Percentiles rank a stretch among this genome's conserved stretches.
These are phyloP conservation scores for Steinernema feltiae DNA, from an alignment of 1,140 invertebrate genomes.

Conservation along the genomic window DNA sequence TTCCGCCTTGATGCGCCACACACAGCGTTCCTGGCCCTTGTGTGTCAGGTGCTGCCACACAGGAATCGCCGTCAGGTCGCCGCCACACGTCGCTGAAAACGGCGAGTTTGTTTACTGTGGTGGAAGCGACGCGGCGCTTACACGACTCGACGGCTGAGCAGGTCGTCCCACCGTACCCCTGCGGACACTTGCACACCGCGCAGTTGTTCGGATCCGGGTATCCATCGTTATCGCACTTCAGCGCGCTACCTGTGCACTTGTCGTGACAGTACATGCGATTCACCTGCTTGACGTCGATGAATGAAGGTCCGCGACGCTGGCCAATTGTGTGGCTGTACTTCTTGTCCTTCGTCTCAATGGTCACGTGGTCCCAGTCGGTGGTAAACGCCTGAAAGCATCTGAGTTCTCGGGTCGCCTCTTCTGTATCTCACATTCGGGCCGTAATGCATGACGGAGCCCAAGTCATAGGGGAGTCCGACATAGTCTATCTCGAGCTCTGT, in stretches of 20 bases:
- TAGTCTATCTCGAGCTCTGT: constrained; percentile 47
- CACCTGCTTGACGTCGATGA: constrained; percentile 58
- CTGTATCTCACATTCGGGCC: constrained; percentile 38
- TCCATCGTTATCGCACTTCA: constrained; percentile 47
- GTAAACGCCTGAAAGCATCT: constrained; percentile 52
- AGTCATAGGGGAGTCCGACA: constrained; percentile 58
- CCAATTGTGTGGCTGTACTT: constrained; percentile 57
- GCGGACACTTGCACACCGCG: constrained; percentile 43
- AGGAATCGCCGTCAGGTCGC: constrained; percentile 43
- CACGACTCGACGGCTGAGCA: constrained; percentile 15
- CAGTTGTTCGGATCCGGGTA: constrained; percentile 58
- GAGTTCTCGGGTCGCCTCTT: background rate
- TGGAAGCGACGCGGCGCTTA: background rate
- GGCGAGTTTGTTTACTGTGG: constrained; percentile 13
- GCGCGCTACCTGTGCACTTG: constrained; percentile 35
- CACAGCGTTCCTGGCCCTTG: constrained; percentile 40
- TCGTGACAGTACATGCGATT: constrained; percentile 54
- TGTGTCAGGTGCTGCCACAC: constrained; percentile 53
- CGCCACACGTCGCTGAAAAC: constrained; percentile 40
- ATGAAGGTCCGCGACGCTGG: constrained; percentile 51
- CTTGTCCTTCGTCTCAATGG: constrained; percentile 50
- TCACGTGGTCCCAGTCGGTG: constrained; percentile 52
- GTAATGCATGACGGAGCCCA: constrained; percentile 58
- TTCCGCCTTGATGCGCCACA: constrained; percentile 46
- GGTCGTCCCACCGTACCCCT: constrained; percentile 28